Base-by-base conservation (phyloP, 2,797 vertebrate genomes). In the Diglossa cyanea region DNA sequence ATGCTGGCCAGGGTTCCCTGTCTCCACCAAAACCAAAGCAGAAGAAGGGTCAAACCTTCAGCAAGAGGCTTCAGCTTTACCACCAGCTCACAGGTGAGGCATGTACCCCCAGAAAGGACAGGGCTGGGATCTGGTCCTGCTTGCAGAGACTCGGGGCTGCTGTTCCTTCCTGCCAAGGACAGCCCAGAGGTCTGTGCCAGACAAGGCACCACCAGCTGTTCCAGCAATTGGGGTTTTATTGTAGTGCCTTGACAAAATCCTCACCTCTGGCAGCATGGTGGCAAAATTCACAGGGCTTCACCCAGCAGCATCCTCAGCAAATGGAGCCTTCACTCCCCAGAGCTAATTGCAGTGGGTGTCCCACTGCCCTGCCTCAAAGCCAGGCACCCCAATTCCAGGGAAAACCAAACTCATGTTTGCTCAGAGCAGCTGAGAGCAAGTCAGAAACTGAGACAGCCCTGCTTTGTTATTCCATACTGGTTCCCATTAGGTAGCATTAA, bases 401-500 rank as follows among this genome's bases (percentile, higher is more conserved):
- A 74, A 89, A 89, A 90, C 28, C 67, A 35, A 14, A 28, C 40
- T 54, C 10, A 1, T 0, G 65, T 72, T 74, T 76, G 88, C 40
- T 70, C 88, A 37, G 67, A 61, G 70, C 40, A 65, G 83, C 75
- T n/a, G 8, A 90, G 94, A 84, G 35, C 0, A 1, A 88, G 76
- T 31, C 89, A 67, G 66, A 86, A 88, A 71, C 3, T 8, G 45
- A 95, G 78, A 84, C 57, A 83, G 53, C 78, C 74, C 42, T 40
- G 31, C 85, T 95, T 95, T 95, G 96, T 95, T 96, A 89, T 85
- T 74, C 84, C 57, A 18, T 14, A 51, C 47, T 60, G 82, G 63
- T 87, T 91, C 53, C 93, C 87, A 78, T 74, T 87, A 93, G 90
- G 93, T 86, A 92, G 91, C 55, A 86, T 81, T 91, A 94, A 92